A percentile compares a stretch with the other conserved stretches of the same genome.
Conservation (phyloP, 1,140 invertebrate species). For the Neodiprion virginianus region DNA sequence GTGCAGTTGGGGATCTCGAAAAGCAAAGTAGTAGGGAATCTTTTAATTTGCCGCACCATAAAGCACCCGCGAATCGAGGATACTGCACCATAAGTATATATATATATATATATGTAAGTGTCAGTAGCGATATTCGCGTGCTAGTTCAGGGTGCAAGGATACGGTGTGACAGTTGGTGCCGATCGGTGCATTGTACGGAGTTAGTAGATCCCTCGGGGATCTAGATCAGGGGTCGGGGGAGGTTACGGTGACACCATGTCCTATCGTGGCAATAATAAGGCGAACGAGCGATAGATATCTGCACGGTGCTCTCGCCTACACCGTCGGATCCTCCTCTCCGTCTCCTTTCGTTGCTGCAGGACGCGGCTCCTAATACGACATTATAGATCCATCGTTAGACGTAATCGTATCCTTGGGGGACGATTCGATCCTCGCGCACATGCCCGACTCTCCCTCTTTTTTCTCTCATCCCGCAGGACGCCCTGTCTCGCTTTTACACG, state of each 20-base stretch:
- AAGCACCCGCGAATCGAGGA: slow-evolving; percentile 46
- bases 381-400: slow-evolving; percentile 20
- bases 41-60: slow-evolving; percentile 65
- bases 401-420: slow-evolving; percentile 50
- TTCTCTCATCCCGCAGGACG: slow-evolving; percentile 24
- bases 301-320: slow-evolving; percentile 9
- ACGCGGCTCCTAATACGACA: slow-evolving; percentile 21
- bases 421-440: slow-evolving; percentile 43
- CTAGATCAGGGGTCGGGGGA: slow-evolving; percentile 29
- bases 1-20: slow-evolving; percentile 46
- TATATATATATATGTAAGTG: slow-evolving; percentile 38
- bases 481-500: slow-evolving; percentile 29
- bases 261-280: slow-evolving; percentile 7
- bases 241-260: slow-evolving; percentile 8
- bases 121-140: no score
- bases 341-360: slow-evolving; percentile 5
- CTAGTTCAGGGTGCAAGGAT: no score
- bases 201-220: slow-evolving; percentile 21
- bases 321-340: background rate
- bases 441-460: slow-evolving; percentile 18
- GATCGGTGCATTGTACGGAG: background rate
- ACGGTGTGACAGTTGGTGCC: background rate
- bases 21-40: slow-evolving; percentile 54
- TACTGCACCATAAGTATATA: slow-evolving; percentile 20
- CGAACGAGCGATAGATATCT: slow-evolving; percentile 30